Conservation (phyloP, 1,140 invertebrate species). For the Bombus balteatus region DNA sequence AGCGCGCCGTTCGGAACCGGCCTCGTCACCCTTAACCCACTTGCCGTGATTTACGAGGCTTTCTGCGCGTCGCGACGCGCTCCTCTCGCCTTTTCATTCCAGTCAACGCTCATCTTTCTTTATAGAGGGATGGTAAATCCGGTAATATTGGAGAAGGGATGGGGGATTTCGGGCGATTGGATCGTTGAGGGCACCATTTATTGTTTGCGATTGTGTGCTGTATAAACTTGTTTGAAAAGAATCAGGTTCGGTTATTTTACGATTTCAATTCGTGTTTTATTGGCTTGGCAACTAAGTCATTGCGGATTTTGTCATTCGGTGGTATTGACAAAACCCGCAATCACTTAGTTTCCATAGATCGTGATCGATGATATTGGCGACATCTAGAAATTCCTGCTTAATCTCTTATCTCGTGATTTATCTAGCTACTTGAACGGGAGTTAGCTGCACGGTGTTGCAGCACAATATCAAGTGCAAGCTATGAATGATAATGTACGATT, state of each 20-base stretch:
- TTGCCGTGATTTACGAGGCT: not conserved
- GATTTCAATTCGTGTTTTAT: no score
- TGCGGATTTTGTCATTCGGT: no score
- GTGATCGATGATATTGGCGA: not conserved
- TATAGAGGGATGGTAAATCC: not conserved
- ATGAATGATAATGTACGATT: no score
- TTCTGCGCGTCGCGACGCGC: not conserved
- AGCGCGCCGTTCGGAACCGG: not conserved
- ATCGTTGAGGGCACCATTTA: not conserved
- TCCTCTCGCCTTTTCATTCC: not conserved
- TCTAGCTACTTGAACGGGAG: no score
- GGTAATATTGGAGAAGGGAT: not conserved
- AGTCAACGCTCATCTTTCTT: not conserved
- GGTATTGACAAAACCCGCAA: no score
- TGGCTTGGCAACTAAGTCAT: no score
- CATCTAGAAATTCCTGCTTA: not conserved
- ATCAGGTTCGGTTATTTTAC: not conserved
- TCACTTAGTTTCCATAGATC: not conserved
- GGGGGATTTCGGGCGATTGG: no score
- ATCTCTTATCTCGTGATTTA: not conserved
- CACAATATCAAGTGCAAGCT: no score
- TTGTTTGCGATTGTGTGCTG: not conserved
- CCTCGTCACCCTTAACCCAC: constrained; percentile 24
- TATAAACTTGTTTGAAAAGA: not conserved
- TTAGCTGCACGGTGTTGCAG: no score